These are phyloP conservation scores for Nipponia nippon DNA, from an alignment of 2,113 vertebrate genomes.

Conservation along the genomic window DNA sequence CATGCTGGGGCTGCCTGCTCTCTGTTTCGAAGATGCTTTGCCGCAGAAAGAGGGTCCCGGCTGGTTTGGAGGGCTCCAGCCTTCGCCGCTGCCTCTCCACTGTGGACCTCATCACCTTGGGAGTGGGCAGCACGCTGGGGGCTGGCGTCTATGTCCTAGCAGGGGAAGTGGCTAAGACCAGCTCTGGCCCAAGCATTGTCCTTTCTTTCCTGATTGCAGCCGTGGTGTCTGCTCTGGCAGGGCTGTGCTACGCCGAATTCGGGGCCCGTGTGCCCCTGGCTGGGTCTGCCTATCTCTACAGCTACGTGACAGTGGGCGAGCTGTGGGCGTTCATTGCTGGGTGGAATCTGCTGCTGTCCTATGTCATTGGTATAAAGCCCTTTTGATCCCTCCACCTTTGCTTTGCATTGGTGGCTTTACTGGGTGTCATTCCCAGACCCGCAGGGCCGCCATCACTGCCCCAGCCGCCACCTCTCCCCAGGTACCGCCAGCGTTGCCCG, in stretches of 20 bases:
- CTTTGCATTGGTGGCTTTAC: not conserved
- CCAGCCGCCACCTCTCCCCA: constrained; percentile 20
- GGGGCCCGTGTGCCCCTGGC: constrained; percentile 82
- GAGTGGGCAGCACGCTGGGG: constrained; percentile 85
- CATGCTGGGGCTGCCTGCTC: not conserved
- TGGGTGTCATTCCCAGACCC: not conserved
- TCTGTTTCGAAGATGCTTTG: constrained; percentile 66
- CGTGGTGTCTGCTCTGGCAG: constrained; percentile 79
- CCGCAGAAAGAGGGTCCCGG: constrained; percentile 71
- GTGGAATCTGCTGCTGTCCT: constrained; percentile 88
- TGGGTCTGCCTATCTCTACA: constrained; percentile 87
- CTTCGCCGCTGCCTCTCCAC: constrained; percentile 81
- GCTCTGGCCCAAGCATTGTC: constrained; percentile 81
- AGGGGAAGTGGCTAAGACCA: constrained; percentile 82
- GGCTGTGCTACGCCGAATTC: constrained; percentile 83
- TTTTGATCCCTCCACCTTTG: not conserved
- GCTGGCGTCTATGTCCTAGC: constrained; percentile 85
- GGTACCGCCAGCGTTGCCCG: constrained; percentile 84
- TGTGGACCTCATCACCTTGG: constrained; percentile 80
- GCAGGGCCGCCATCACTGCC: not conserved
- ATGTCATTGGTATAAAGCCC: constrained; percentile 76
- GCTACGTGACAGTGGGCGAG: constrained; percentile 83
- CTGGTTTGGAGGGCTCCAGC: constrained; percentile 60
- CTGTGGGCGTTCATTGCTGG: constrained; percentile 84
- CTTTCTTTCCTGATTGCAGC: constrained; percentile 86